phyloP scores from a whole-genome alignment of 2,113 vertebrate genomes.

The Cyanoramphus novaezelandiae region DNA sequence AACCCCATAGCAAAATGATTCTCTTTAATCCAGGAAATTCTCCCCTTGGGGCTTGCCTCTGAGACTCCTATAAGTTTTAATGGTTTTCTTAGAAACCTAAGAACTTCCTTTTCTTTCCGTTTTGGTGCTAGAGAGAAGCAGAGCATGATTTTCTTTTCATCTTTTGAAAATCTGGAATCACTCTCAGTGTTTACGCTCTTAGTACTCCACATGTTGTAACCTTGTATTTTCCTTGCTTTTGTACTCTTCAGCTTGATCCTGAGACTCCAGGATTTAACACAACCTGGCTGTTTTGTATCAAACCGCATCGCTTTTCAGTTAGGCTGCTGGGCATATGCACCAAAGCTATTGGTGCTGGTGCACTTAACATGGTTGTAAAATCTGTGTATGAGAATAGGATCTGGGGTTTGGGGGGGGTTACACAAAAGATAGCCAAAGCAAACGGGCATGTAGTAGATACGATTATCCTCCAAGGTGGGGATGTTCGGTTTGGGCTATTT shows the following conservation, averaged over 20 bases:
- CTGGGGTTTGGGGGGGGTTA: not conserved
- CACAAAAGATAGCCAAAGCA: not conserved
- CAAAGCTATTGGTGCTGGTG: not conserved
- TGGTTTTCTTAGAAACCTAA: conserved; percentile 41
- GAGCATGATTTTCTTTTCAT: conserved; percentile 38
- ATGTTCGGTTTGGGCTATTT: not conserved
- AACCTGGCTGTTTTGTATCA: not conserved
- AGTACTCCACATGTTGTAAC: not conserved
- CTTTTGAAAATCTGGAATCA: conserved; percentile 36
- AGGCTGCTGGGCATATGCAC: not conserved
- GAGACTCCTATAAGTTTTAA: not conserved
- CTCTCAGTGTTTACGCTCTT: not conserved
- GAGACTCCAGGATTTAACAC: not conserved
- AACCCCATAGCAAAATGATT: conserved; percentile 9
- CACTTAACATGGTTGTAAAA: not conserved
- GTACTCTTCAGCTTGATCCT: not conserved
- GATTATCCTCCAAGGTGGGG: accelerated
- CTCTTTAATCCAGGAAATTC: conserved; percentile 30
- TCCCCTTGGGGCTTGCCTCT: conserved; percentile 9
- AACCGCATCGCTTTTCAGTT: not conserved
- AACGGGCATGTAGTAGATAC: not conserved
- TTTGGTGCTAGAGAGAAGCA: conserved; percentile 46
- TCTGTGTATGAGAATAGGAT: not conserved
- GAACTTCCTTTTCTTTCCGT: conserved; percentile 43
- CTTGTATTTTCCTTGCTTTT: not conserved